Evolutionary conservation across 2,113 vertebrate genomes (phyloP), one percentile per base, ranked within the genome.

Genomic region (Mustela lutreola): DNA sequence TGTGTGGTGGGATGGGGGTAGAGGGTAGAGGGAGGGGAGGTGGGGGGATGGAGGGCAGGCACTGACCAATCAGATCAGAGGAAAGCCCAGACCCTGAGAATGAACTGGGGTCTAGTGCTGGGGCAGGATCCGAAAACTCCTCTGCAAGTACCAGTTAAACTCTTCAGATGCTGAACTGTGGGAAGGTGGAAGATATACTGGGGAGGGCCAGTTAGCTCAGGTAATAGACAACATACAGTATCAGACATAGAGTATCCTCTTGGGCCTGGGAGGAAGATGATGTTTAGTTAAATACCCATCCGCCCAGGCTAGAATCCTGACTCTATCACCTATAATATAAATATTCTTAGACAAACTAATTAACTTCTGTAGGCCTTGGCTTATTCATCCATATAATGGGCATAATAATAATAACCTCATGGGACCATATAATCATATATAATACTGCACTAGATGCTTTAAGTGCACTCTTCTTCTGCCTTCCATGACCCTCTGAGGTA

Each of bases 281-380:
- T 67, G 10, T 63, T 83, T 71, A 26, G 21, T 76, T 78, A 73
- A 82, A 96, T 53, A 48, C 4, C 24, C 83, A 56, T 53, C 62
- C 73, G 48, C 53, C 39, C 96, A 67, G 50, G 56, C 58, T 89
- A 94, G 63, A 91, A 93, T 85, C 31, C 22, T 91, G 86, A 93
- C 56, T 97, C 63, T 7, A 89, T 9, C 39, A 82, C 8, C 75
- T 67, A 60, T 3, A 56, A 45, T 39, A 53, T 80, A 62, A 76
- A 79, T 50, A 53, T 28, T 8, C 36, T 82, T 58, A 18, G 12
- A 36, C 65, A 82, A 81, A 42, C 71, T 80, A 26, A 53, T 31
- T 58, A 26, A 45, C 24, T 78, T 88, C n/a, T 16, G n/a, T 56
- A 58, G 65, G 11, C 65, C 91, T 96, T 93, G 36, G 67, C 82